Conservation (phyloP, 2,113 vertebrate species). For the Gasterosteus nipponicus region DNA sequence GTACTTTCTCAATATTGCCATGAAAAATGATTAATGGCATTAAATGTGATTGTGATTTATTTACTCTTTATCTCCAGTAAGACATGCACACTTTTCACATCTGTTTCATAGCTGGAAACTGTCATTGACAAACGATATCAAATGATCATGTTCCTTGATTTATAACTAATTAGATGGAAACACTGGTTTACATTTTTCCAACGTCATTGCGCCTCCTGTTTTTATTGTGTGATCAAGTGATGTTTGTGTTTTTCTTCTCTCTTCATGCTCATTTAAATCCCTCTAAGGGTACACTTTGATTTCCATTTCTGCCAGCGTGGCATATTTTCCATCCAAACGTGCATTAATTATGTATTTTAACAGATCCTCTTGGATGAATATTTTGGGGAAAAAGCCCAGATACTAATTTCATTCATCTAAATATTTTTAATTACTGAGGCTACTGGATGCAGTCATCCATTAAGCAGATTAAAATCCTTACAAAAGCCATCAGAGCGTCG, state of each 20-base stretch:
- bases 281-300: not conserved
- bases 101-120: not conserved
- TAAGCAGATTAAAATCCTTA: constrained; percentile 22
- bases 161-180: not conserved
- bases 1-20: not conserved
- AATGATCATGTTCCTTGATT: not conserved
- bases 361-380: constrained; percentile 29
- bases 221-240: not conserved
- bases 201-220: not conserved
- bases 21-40: not conserved
- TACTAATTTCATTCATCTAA: constrained; percentile 46
- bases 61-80: not conserved
- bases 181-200: not conserved
- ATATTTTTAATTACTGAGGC: constrained; percentile 49
- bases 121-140: not conserved
- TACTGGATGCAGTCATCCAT: constrained; percentile 37
- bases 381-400: constrained; percentile 31
- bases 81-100: not conserved
- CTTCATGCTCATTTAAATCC: constrained; percentile 12
- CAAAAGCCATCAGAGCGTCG: not conserved
- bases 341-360: constrained; percentile 49
- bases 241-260: not conserved
- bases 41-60: not conserved
- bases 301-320: constrained; percentile 19
- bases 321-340: constrained; percentile 22